These are phyloP conservation scores for Clarias macrocephalus DNA, from an alignment of 2,113 vertebrate genomes.

Conservation along the genomic window DNA sequence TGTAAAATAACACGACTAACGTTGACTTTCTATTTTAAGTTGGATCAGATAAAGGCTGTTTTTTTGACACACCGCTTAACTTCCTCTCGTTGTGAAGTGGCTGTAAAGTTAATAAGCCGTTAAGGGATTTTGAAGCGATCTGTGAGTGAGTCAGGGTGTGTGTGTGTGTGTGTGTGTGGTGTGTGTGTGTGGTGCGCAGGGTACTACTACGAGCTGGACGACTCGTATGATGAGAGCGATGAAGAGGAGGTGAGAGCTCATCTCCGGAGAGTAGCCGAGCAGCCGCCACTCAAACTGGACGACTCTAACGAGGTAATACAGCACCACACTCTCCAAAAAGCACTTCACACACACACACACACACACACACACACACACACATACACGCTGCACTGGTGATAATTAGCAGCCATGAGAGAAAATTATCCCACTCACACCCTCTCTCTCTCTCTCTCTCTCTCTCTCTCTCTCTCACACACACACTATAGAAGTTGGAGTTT, in stretches of 20 bases:
- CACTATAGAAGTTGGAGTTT: constrained; percentile 90
- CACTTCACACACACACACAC: constrained; percentile 11
- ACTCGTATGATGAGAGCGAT: constrained; percentile 96
- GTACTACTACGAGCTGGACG: constrained; percentile 96
- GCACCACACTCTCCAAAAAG: background rate
- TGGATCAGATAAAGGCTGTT: background rate
- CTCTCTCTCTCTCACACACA: background rate
- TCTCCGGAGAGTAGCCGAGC: constrained; percentile 90
- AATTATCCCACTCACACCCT: background rate
- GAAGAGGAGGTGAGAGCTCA: constrained; percentile 96
- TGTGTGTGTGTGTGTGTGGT: too few relatives aligned
- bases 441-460: constrained; percentile 24
- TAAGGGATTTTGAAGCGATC: background rate
- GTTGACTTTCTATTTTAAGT: background rate
- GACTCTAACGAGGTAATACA: constrained; percentile 87
- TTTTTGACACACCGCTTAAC: background rate
- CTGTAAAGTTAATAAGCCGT: background rate
- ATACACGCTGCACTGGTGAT: background rate
- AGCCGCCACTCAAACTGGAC: constrained; percentile 93
- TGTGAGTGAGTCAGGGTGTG: background rate
- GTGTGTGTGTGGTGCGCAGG: constrained; percentile 67
- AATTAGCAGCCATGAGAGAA: constrained; percentile 2
- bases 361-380: background rate
- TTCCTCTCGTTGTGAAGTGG: background rate
- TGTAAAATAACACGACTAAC: background rate